Conservation (phyloP, 2,113 vertebrate genomes). For the Zosterops borbonicus region DNA sequence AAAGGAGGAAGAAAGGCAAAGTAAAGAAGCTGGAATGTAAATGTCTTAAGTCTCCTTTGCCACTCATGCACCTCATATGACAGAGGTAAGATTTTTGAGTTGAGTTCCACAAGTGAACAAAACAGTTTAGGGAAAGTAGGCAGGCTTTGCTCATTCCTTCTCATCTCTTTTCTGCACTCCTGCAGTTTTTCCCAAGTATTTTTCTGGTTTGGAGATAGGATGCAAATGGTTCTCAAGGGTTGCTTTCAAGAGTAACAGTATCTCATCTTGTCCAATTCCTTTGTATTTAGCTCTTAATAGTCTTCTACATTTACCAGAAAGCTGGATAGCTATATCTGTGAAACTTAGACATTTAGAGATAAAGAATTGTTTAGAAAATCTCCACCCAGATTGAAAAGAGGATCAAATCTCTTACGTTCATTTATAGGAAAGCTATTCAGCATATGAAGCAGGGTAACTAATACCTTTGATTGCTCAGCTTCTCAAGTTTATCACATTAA, state of each 20-base stretch:
- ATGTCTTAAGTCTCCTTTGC: neutral
- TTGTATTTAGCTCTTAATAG: neutral
- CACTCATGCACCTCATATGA: neutral
- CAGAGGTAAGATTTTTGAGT: neutral
- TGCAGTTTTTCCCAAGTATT: neutral
- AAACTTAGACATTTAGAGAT: slow-evolving; percentile 1
- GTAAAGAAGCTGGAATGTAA: neutral
- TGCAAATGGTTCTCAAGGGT: neutral
- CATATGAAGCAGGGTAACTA: neutral
- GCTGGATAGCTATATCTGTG: neutral
- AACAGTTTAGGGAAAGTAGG: neutral
- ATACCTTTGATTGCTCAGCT: neutral
- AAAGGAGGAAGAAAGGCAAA: neutral
- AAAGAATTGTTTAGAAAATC: neutral
- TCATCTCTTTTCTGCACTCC: neutral
- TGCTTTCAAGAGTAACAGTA: neutral
- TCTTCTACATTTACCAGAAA: neutral
- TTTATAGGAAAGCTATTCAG: neutral
- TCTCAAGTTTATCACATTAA: neutral
- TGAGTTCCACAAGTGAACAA: neutral
- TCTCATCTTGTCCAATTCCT: neutral
- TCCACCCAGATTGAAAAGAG: neutral
- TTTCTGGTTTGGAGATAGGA: neutral
- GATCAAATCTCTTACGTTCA: neutral
- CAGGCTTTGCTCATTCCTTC: neutral